Percentiles rank a stretch among this genome's conserved stretches.
phyloP scores from a whole-genome alignment of 2,797 vertebrate genomes.

The Crossoptilon crossoptilon region DNA sequence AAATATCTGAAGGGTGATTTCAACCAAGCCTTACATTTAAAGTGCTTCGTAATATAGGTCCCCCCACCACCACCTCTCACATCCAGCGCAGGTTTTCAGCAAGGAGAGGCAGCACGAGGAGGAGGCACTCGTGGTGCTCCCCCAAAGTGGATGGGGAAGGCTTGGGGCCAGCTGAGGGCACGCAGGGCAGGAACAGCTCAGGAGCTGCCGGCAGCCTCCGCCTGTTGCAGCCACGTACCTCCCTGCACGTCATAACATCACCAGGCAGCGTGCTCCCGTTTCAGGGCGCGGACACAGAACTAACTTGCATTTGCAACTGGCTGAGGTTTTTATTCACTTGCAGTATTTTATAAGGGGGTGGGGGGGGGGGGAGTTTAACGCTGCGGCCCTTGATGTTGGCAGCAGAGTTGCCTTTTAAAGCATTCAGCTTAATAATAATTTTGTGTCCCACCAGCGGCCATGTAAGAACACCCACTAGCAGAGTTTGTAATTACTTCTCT shows the following conservation, averaged over 20 bases:
- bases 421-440: not conserved
- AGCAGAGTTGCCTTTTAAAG: constrained; percentile 33
- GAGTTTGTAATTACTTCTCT: not conserved
- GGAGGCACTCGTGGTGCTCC: not conserved
- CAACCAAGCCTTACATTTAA: not conserved
- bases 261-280: not conserved
- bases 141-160: constrained; percentile 27
- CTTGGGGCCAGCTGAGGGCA: constrained; percentile 31
- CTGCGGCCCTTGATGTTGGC: not conserved
- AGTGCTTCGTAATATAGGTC: not conserved
- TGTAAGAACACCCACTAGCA: not conserved
- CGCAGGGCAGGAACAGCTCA: not conserved
- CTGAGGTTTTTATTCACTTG: not conserved
- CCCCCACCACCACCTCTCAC: not conserved
- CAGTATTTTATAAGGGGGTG: constrained; percentile 1
- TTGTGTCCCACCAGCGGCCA: not conserved
- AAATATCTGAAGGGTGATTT: not conserved
- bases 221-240: constrained; percentile 12
- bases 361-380: not conserved
- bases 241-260: not conserved
- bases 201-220: constrained; percentile 28
- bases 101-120: constrained; percentile 9
- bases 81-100: not conserved
- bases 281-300: not conserved
- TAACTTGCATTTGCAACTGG: not conserved